Evolutionary conservation across 2,888 invertebrate genomes (phyloP).

Genomic region (Pollenia labialis): DNA sequence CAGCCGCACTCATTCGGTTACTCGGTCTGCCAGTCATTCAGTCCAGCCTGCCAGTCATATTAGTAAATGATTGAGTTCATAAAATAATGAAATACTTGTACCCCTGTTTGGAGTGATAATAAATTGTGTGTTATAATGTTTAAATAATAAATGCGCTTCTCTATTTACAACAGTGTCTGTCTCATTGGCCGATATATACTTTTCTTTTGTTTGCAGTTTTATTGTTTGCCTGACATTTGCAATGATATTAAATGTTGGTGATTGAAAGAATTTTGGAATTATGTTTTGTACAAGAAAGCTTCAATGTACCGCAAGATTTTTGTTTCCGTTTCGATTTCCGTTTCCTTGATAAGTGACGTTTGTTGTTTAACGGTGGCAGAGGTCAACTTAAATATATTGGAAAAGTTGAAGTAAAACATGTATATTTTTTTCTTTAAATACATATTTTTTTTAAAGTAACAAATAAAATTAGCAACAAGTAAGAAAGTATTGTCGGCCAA

Average conservation of each 20-base stretch:
- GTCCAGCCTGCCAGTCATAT: slow-evolving; percentile 36
- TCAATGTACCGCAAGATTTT: neutral
- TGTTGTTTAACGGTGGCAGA: neutral
- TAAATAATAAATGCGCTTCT: slow-evolving; percentile 29
- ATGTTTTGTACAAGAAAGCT: neutral
- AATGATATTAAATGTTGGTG: slow-evolving; percentile 6
- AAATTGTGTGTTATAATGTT: slow-evolving; percentile 47
- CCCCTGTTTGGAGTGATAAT: slow-evolving; percentile 43
- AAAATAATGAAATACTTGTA: slow-evolving; percentile 54
- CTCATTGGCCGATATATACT: slow-evolving; percentile 16
- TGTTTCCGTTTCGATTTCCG: slow-evolving; percentile 27
- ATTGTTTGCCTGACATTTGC: neutral
- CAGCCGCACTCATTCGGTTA: neutral
- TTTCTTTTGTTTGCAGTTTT: slow-evolving; percentile 21
- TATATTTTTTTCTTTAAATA: no score
- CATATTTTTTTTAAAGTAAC: no score
- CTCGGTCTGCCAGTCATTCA: neutral
- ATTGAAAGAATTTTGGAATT: slow-evolving; percentile 7
- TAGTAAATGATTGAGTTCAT: slow-evolving; percentile 56
- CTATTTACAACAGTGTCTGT: neutral
- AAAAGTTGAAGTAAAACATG: no score
- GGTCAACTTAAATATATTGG: no score
- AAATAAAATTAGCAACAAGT: no score
- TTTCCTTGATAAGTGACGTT: slow-evolving; percentile 8
- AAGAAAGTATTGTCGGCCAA: no score